A percentile compares a stretch with the other conserved stretches of the same genome.
These are phyloP conservation scores for Lapara coniferarum DNA, from an alignment of 2,888 invertebrate species.

Conservation along the genomic window DNA sequence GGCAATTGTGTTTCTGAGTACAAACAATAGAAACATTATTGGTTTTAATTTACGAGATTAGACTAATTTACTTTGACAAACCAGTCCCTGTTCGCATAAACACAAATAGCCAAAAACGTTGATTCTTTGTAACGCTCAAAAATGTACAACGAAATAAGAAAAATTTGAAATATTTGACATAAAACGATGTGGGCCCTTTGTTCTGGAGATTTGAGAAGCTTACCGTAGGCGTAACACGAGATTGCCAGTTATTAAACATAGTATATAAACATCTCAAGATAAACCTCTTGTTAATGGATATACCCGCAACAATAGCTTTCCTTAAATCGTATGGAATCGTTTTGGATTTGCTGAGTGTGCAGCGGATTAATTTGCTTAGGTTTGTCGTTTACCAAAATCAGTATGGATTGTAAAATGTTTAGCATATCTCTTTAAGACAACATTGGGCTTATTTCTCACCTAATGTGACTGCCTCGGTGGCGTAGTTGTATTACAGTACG, in stretches of 20 bases:
- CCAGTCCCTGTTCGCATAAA: neutral
- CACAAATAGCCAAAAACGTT: neutral
- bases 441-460: no score
- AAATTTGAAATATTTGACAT: neutral
- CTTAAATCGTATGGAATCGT: neutral
- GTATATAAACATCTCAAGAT: constrained; percentile 6
- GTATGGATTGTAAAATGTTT: no score
- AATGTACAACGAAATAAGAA: constrained; percentile 2
- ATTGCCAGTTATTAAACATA: constrained; percentile 11
- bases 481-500: no score
- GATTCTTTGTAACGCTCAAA: neutral
- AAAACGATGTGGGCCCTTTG: constrained; percentile 8
- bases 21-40: no score
- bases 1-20: no score
- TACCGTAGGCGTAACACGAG: neutral
- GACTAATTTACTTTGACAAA: neutral
- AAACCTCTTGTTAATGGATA: constrained; percentile 6
- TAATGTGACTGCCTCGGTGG: no score
- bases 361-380: neutral
- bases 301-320: neutral
- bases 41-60: neutral
- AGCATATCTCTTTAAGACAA: no score
- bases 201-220: constrained; percentile 1
- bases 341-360: neutral
- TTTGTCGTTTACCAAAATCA: no score